Evolutionary conservation across 2,888 invertebrate genomes (phyloP), one percentile per base, ranked within the genome.

Genomic region (Drosophila fulvimacula): DNA sequence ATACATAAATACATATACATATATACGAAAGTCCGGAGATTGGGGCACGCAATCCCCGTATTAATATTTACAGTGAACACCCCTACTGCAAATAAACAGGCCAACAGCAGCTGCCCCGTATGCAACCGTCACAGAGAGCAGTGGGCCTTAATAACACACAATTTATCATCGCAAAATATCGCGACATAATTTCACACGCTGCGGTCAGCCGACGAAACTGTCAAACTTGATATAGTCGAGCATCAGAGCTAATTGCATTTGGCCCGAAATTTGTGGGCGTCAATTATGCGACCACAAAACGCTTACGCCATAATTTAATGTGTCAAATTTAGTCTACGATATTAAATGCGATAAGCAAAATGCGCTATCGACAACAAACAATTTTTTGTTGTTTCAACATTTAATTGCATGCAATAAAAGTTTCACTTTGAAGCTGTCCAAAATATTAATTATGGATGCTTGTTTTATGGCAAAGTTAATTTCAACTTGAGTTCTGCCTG

Each of bases 201-300:
- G 62, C 77, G 74, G 70, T 63, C 77, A 65, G 73, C 77, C 88
- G 73, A 68, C 73, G 68, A 69, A 80, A 75, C 62, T 88, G 88
- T 78, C 77, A 80, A 68, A 72, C 52, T 64, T 67, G 60, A 84
- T 72, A 60, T 55, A 46, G 63, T 57, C 62, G 21, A 39, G 52
- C 58, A 64, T 41, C 57, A 32, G 62, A 65, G 66, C 46, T 42
- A 62, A 67, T 68, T 69, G 64, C 69, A 78, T 34, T 59, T 55
- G 69, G 24, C 62, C 59, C 53, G 34, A 73, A 69, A 69, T 59
- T 44, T 52, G 63, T 55, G 56, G 62, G 53, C 69, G 72, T 63
- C 82, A 79, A 87, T 84, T 82, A 71, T 72, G 68, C 51, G 70
- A 69, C 69, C 71, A 53, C 71, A 69, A 65, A 79, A 66, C 17